Evolutionary conservation across 1,140 invertebrate species (phyloP).

Genomic region (Thaumetopoea pityocampa): DNA sequence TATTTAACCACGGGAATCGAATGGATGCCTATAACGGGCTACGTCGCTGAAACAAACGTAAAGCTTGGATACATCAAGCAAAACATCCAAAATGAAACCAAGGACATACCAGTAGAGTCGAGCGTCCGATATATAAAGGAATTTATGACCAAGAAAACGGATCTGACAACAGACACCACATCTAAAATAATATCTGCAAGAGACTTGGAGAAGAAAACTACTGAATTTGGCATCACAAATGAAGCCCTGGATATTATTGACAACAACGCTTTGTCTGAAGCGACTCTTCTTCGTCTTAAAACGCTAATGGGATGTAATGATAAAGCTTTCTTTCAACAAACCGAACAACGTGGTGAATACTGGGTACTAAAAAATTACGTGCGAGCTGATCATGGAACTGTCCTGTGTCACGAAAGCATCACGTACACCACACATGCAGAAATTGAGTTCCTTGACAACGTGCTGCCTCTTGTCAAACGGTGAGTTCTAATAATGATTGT

Average conservation of each 20-base stretch:
- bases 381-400: conserved; percentile 76
- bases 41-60: conserved; percentile 46
- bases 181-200: conserved; percentile 51
- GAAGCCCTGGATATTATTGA: conserved; percentile 56
- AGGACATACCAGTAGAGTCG: conserved; percentile 35
- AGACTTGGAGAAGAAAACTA: conserved; percentile 50
- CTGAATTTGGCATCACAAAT: conserved; percentile 44
- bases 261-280: conserved; percentile 53
- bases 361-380: conserved; percentile 95
- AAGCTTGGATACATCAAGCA: conserved; percentile 45
- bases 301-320: conserved; percentile 80
- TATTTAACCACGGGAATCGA: conserved; percentile 40
- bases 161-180: conserved; percentile 46
- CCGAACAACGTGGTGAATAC: conserved; percentile 88
- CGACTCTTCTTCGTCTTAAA: conserved; percentile 49
- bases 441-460: conserved; percentile 93
- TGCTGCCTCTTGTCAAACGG: conserved; percentile 86
- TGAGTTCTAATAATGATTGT: conserved; percentile 49
- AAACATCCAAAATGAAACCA: conserved; percentile 45
- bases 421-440: conserved; percentile 96
- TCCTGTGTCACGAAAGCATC: conserved; percentile 87
- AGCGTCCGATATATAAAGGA: conserved; percentile 49
- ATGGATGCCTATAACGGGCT: conserved; percentile 48
- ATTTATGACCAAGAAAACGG: conserved; percentile 50
- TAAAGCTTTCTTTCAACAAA: conserved; percentile 78